phyloP scores from a whole-genome alignment of 2,113 vertebrate species.

The Brachypodius melanocephalos region DNA sequence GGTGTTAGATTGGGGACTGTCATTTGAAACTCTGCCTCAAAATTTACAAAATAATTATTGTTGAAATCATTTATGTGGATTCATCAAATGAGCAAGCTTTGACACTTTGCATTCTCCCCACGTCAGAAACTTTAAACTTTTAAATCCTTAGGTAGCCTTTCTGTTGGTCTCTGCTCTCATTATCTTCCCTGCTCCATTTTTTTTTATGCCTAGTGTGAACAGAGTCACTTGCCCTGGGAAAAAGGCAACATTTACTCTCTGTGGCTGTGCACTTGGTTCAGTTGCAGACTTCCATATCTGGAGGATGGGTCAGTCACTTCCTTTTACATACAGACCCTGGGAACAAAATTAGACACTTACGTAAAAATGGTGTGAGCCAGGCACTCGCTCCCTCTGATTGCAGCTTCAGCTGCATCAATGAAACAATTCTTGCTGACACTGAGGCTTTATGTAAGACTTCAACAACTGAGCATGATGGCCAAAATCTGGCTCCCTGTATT shows the following conservation, averaged over 20 bases:
- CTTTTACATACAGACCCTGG: neutral
- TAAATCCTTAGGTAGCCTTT: neutral
- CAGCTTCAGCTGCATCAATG: neutral
- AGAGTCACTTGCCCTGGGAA: neutral
- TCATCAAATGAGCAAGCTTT: neutral
- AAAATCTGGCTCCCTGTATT: neutral
- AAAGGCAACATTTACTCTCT: neutral
- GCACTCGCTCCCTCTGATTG: neutral
- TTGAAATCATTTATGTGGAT: neutral
- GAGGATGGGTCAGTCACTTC: neutral
- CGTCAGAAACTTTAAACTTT: neutral
- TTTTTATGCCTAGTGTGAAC: neutral
- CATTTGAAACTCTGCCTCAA: neutral
- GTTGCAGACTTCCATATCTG: neutral
- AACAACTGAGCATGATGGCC: neutral
- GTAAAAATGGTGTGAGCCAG: neutral
- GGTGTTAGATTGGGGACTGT: constrained; percentile 13
- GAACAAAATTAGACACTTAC: neutral
- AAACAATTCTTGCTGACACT: neutral
- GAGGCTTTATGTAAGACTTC: neutral
- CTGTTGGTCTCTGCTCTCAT: neutral
- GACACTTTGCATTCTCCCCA: neutral
- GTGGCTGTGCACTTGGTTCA: neutral
- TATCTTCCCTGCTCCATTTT: neutral
- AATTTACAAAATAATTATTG: neutral